Conservation (phyloP, 53 echinoderm and acorn worm genomes). For the Actinopyga echinites region DNA sequence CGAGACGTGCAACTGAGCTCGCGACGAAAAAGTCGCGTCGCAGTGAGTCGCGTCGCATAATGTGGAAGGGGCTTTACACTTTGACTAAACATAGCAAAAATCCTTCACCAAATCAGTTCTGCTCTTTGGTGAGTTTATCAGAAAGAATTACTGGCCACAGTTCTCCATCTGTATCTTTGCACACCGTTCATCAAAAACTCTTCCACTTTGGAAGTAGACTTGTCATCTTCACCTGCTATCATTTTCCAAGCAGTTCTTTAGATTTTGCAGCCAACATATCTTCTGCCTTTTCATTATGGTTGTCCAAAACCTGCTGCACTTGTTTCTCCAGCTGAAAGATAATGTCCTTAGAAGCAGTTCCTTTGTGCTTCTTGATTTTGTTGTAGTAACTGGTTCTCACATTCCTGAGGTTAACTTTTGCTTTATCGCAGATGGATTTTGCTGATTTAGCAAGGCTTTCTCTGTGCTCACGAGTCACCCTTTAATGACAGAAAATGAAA, state of each 20-base stretch:
- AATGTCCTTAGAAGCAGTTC: constrained; percentile 76
- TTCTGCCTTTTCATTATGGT: constrained; percentile 61
- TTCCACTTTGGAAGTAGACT: no score
- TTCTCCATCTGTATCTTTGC: no score
- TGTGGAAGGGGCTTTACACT: no score
- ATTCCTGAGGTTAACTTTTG: constrained; percentile 71
- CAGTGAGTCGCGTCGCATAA: no score
- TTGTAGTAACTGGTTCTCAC: constrained; percentile 62
- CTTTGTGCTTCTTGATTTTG: constrained; percentile 69
- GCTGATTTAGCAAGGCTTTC: constrained; percentile 87
- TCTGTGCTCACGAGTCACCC: constrained; percentile 91
- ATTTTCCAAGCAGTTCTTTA: constrained; percentile 83
- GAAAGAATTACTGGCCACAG: no score
- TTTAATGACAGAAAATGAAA: constrained; percentile 24
- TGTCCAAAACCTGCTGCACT: constrained; percentile 74
- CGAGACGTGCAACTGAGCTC: no score
- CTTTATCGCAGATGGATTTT: constrained; percentile 81
- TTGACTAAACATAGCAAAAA: no score
- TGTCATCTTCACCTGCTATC: no score
- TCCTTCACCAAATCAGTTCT: no score
- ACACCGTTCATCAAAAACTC: no score
- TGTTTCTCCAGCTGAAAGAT: constrained; percentile 91
- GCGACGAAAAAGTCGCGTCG: no score
- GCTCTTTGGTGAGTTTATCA: no score
- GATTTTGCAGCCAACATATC: constrained; percentile 67